Evolutionary conservation across 1,140 invertebrate genomes (phyloP).

Genomic region (Nasonia longicornis): DNA sequence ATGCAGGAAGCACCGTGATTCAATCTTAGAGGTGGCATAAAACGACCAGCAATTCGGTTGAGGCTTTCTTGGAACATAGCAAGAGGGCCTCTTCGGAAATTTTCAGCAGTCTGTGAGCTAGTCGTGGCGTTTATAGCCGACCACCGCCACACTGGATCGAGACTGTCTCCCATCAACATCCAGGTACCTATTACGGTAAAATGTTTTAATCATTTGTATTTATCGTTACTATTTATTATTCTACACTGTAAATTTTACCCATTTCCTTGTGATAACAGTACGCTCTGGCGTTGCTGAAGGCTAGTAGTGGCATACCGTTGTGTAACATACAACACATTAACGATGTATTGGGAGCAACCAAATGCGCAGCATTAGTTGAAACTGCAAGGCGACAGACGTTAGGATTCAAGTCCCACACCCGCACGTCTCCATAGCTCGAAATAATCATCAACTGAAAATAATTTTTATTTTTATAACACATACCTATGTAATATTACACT

Average conservation of each 20-base stretch:
- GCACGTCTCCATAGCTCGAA: conserved; percentile 65
- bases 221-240: not conserved
- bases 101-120: conserved; percentile 49
- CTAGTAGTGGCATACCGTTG: conserved; percentile 66
- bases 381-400: conserved; percentile 61
- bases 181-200: conserved; percentile 59
- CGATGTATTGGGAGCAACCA: conserved; percentile 61
- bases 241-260: conserved; percentile 51
- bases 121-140: conserved; percentile 61
- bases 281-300: conserved; percentile 65
- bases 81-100: conserved; percentile 60
- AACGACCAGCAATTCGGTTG: conserved; percentile 58
- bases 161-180: conserved; percentile 68
- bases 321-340: conserved; percentile 62
- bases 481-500: not conserved
- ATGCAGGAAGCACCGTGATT: conserved; percentile 64
- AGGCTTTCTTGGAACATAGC: conserved; percentile 64
- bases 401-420: conserved; percentile 65
- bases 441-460: conserved; percentile 64
- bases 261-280: conserved; percentile 68
- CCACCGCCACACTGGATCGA: conserved; percentile 68
- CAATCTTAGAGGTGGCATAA: conserved; percentile 59
- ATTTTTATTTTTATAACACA: not conserved
- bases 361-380: conserved; percentile 64
- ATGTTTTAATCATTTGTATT: not conserved